Evolutionary conservation across 2,113 vertebrate genomes (phyloP).

Genomic region (Gavia stellata): DNA sequence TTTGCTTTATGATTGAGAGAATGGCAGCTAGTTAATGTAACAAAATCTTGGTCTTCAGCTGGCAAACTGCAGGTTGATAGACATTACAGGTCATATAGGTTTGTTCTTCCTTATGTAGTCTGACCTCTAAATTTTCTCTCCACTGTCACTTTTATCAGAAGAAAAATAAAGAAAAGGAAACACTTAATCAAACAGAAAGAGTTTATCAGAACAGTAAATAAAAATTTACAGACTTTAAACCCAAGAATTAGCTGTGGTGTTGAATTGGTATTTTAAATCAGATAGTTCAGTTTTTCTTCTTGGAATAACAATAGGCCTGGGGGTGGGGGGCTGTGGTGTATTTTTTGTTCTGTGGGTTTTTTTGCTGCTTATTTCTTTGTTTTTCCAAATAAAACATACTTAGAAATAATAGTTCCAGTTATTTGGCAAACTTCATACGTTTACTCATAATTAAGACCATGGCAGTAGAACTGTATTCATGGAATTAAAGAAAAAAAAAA

Average conservation of each 20-base stretch:
- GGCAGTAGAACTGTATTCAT: background rate
- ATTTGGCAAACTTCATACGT: background rate
- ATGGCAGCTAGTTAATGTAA: background rate
- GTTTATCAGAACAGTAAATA: background rate
- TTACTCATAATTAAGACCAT: background rate
- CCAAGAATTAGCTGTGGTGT: background rate
- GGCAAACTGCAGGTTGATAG: background rate
- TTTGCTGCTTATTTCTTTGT: background rate
- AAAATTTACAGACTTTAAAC: background rate
- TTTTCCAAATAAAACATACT: background rate
- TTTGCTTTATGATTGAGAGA: background rate
- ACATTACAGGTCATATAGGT: background rate
- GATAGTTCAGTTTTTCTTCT: background rate
- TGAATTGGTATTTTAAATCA: background rate
- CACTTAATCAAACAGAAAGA: background rate
- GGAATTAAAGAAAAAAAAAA: background rate
- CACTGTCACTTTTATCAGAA: background rate
- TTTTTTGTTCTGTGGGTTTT: background rate
- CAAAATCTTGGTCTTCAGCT: background rate
- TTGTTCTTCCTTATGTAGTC: background rate
- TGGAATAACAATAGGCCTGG: background rate
- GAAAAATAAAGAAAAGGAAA: background rate
- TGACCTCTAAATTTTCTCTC: background rate
- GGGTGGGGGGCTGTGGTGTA: accelerated
- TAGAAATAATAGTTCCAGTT: background rate